Evolutionary conservation across 2,888 invertebrate genomes (phyloP).

Genomic region (Noctua pronuba): DNA sequence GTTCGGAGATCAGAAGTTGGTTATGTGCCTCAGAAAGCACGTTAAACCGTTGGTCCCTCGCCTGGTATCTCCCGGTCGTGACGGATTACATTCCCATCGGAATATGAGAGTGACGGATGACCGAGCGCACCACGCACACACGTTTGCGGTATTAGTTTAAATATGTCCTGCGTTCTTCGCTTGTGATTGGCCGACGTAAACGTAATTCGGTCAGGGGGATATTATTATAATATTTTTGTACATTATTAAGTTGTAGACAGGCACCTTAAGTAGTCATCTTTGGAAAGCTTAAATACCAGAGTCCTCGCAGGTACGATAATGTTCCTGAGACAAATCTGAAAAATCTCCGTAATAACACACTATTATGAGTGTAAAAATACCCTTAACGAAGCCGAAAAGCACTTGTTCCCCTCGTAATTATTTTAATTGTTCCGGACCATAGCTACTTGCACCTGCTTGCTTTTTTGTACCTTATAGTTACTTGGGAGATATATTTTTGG

Average conservation of each 20-base stretch:
- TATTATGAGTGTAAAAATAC: too few relatives aligned
- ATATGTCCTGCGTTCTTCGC: not conserved
- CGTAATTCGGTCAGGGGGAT: not conserved
- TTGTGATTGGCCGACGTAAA: not conserved
- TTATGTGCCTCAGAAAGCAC: too few relatives aligned
- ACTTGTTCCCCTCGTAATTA: too few relatives aligned
- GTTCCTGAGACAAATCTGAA: not conserved
- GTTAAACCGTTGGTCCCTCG: not conserved
- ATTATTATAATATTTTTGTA: not conserved
- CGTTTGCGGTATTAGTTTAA: not conserved
- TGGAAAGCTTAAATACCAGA: not conserved
- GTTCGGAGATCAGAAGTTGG: not conserved
- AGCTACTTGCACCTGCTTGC: too few relatives aligned
- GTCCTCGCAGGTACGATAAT: not conserved
- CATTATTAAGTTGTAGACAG: not conserved
- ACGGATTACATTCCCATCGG: not conserved
- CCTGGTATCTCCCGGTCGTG: not conserved
- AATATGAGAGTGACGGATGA: not conserved
- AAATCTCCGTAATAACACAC: too few relatives aligned
- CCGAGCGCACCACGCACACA: not conserved
- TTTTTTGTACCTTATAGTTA: too few relatives aligned
- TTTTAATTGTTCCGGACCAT: too few relatives aligned
- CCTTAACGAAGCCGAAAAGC: too few relatives aligned
- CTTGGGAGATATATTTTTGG: too few relatives aligned
- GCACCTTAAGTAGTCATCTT: not conserved